Base-by-base conservation (phyloP, 2,888 invertebrate species). In the Stomorhina lunata region DNA sequence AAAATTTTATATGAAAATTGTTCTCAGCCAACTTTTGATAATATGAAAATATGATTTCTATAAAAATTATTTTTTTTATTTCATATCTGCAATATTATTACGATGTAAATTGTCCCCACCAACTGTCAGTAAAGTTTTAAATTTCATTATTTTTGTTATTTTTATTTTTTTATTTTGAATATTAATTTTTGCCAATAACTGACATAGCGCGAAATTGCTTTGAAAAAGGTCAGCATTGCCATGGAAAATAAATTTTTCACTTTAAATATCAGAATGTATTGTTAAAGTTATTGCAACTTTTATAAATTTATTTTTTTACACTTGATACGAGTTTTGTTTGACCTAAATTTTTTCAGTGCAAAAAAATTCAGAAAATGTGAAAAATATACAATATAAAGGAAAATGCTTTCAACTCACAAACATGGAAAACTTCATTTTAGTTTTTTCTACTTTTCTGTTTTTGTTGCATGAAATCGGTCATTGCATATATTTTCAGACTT, bases 291-390 rank as follows among this genome's bases (percentile, higher is more conserved):
- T 59, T 66, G 34, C 20, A 61, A n/a, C n/a, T n/a, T n/a, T n/a
- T n/a, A n/a, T 34, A 50, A 34, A 22, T 15, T 27, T 68, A 4
- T 4, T 40, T 10, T 20, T 22, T 17, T 37, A 15, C 20, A 40
- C 7, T 43, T 48, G 34, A 10, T 45, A n/a, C n/a, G n/a, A n/a
- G n/a, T n/a, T 1, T 45, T 50, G 34, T 68, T 48, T 75, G 68
- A 73, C 80, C 68, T 53, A 73, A 27, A 72, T 79, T 59, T n/a
- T n/a, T 43, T 22, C 27, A 59, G 50, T 17, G 48, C 15, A 65
- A 57, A 57, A 22, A 9, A 22, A 22, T 12, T 22, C 55, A 29
- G 15, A 17, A 1, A 9, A 4, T 27, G n/a, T 25, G 3, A 48
- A 48, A 22, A 12, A 45, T 9, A 17, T 7, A 12, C 4, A 22